phyloP scores from a whole-genome alignment of 2,113 vertebrate species.

The Alethe diademata region DNA sequence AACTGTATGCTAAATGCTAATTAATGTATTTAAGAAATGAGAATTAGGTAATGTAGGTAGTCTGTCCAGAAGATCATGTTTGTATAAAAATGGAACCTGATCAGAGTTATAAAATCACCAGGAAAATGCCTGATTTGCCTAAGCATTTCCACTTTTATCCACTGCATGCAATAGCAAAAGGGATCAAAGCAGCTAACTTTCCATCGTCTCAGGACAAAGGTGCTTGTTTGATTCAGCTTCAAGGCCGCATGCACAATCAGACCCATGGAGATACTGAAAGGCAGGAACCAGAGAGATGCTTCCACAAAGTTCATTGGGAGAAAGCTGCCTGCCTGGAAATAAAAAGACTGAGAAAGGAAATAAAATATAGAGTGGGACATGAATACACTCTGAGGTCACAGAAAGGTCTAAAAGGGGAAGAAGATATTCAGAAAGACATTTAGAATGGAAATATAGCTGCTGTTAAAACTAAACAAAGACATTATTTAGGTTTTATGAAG shows the following conservation, averaged over 20 bases:
- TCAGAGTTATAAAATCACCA: slow-evolving; percentile 4
- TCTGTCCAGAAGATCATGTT: neutral
- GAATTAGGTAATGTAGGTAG: neutral
- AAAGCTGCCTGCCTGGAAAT: slow-evolving; percentile 28
- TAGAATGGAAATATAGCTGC: slow-evolving; percentile 16
- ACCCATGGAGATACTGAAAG: slow-evolving; percentile 54
- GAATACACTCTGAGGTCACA: neutral
- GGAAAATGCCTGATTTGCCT: slow-evolving; percentile 46
- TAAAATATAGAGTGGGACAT: neutral
- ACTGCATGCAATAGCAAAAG: neutral
- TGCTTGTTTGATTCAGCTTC: slow-evolving; percentile 62
- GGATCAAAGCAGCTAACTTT: slow-evolving; percentile 62
- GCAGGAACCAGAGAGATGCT: slow-evolving; percentile 29
- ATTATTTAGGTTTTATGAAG: slow-evolving; percentile 36
- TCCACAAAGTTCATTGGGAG: slow-evolving; percentile 53
- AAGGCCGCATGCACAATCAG: slow-evolving; percentile 65
- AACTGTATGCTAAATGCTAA: neutral
- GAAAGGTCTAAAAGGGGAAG: slow-evolving; percentile 29
- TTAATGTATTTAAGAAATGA: neutral
- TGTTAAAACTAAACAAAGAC: slow-evolving; percentile 14
- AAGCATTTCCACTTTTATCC: slow-evolving; percentile 30
- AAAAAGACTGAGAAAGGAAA: slow-evolving; percentile 11
- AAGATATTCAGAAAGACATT: neutral
- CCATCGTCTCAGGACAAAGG: slow-evolving; percentile 55
- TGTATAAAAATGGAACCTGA: slow-evolving; percentile 11